A percentile compares a stretch with the other conserved stretches of the same genome.
These are phyloP conservation scores for Drosophila fulvimacula DNA, from an alignment of 2,888 invertebrate genomes.

Conservation along the genomic window DNA sequence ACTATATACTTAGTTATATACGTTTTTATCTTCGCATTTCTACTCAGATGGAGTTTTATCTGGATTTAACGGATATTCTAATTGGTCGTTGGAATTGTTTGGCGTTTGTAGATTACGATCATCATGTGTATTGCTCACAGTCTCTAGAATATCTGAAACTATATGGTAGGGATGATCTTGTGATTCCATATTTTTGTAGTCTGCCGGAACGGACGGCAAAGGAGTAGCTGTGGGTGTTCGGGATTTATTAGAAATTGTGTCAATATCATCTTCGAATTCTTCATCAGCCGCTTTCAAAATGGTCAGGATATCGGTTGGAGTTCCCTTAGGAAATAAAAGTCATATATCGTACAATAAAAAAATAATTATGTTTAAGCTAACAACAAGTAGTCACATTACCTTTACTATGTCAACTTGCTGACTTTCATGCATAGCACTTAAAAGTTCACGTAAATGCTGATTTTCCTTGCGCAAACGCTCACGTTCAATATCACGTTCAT, in stretches of 20 bases:
- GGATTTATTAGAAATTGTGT: slow-evolving; percentile 74
- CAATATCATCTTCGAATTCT: slow-evolving; percentile 76
- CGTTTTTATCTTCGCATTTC: slow-evolving; percentile 25
- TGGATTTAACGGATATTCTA: slow-evolving; percentile 16
- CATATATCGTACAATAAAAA: neutral
- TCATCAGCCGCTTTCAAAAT: slow-evolving; percentile 77
- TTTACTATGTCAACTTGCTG: slow-evolving; percentile 84
- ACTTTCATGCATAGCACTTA: slow-evolving; percentile 87
- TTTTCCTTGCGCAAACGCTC: slow-evolving; percentile 90
- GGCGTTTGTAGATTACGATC: slow-evolving; percentile 17
- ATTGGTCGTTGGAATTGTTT: slow-evolving; percentile 16
- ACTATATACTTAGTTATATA: slow-evolving; percentile 39
- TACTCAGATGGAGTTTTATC: slow-evolving; percentile 17
- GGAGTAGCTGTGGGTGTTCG: slow-evolving; percentile 75
- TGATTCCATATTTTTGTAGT: slow-evolving; percentile 18
- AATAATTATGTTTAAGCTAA: neutral
- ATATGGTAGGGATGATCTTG: slow-evolving; percentile 13
- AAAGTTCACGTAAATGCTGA: slow-evolving; percentile 89
- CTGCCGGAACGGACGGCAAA: slow-evolving; percentile 40
- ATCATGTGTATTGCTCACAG: slow-evolving; percentile 17
- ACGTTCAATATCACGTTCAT: slow-evolving; percentile 91
- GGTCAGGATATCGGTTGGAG: slow-evolving; percentile 83
- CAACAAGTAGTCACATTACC: slow-evolving; percentile 53
- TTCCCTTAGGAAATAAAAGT: slow-evolving; percentile 71
- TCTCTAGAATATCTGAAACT: slow-evolving; percentile 25